Evolutionary conservation across 2,888 invertebrate species (phyloP), one percentile per base, ranked within the genome.

Genomic region (Eupeodes latifasciatus): DNA sequence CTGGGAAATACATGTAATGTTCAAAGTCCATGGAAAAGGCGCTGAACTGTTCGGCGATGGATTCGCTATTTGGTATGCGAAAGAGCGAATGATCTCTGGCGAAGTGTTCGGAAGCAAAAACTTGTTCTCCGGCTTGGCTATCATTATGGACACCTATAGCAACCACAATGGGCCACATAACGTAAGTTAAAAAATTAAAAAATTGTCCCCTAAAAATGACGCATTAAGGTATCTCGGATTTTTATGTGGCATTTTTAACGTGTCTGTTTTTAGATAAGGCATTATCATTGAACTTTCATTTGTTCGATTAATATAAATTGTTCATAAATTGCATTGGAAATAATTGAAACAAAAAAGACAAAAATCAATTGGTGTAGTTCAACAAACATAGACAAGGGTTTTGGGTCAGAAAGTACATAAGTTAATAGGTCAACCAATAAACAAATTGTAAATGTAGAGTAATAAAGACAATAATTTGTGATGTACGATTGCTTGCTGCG

Each of bases 161-260:
- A 99, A 99, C 93, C 99, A 99, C 91, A 99, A 99, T 94, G 99
- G 99, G 6, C 98, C 98, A 19, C 99, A 99, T 93, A 98, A 98
- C 95, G 99, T 99, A 94, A 95, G 96, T 94, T 44, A 1, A 12
- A 19, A 0, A 64, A 2, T 11, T 44, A 1, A 9, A 19, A 0
- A 64, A 1, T 11, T 34, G 34, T 27, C 27, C 4, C 5, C 34
- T 34, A 3, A 27, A 27, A 27, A 59, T 59, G 59, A 59, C 14
- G 7, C 59, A n/a, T 36, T 9, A 36, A 59, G n/a, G 34, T n/a
- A 4, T 34, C 47, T 47, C 27, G n/a, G 16, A 27, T 69, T 55
- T 14, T 14, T 49, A n/a, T 9, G 16, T n/a, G 6, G 7, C 16
- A 36, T n/a, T 79, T 69, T 53, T 57, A 19, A 47, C 7, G 14